phyloP scores from a whole-genome alignment of 1,140 invertebrate species.

The Whitmania pigra region DNA sequence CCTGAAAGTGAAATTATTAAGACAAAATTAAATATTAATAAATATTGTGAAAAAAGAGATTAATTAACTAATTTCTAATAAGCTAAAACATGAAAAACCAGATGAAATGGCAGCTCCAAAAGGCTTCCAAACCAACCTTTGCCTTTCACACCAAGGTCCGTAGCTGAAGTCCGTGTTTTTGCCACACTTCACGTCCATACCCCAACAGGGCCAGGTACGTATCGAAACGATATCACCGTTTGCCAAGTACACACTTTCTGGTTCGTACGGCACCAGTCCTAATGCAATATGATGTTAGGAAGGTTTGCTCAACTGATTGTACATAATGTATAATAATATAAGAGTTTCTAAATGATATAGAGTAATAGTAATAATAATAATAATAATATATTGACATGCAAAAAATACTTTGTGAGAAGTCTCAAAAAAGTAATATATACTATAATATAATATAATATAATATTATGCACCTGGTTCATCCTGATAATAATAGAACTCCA shows the following conservation, averaged over 20 bases:
- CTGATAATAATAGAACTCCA: slow-evolving; percentile 90
- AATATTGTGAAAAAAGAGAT: slow-evolving; percentile 15
- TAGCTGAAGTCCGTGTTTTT: slow-evolving; percentile 94
- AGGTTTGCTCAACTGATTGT: not conserved
- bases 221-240: slow-evolving; percentile 78
- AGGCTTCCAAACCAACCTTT: slow-evolving; percentile 47
- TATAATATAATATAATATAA: too few relatives aligned
- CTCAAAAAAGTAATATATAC: too few relatives aligned
- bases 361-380: too few relatives aligned
- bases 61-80: not conserved
- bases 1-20: slow-evolving; percentile 28
- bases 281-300: slow-evolving; percentile 3
- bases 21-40: too few relatives aligned
- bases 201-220: slow-evolving; percentile 80
- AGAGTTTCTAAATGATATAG: too few relatives aligned
- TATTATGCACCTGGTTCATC: slow-evolving; percentile 64
- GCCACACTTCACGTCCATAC: slow-evolving; percentile 86
- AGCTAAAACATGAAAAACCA: slow-evolving; percentile 8
- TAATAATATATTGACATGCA: too few relatives aligned
- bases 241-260: slow-evolving; percentile 72
- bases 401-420: not conserved
- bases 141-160: slow-evolving; percentile 93
- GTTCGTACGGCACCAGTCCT: slow-evolving; percentile 73
- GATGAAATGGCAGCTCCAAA: not conserved
- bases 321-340: too few relatives aligned